Conservation (phyloP, 2,888 invertebrate species). For the Chrysolina haemoptera region DNA sequence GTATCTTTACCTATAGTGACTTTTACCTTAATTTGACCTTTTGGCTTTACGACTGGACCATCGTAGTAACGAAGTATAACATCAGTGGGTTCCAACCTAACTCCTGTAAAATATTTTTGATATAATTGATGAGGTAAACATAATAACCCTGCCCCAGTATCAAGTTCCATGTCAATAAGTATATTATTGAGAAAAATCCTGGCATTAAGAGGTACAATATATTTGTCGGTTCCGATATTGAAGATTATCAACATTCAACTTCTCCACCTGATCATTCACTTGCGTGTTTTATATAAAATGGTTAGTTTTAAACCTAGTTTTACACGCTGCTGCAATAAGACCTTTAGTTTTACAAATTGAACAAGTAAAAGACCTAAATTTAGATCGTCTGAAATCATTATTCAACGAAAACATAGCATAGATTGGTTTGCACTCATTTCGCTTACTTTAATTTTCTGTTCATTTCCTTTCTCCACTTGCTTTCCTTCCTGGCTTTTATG, state of each 20-base stretch:
- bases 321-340: conserved; percentile 13
- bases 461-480: neutral
- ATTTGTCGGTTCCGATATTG: neutral
- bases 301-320: conserved; percentile 13
- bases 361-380: conserved; percentile 25
- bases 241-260: conserved; percentile 22
- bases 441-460: neutral
- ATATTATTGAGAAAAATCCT: conserved; percentile 9
- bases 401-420: conserved; percentile 24
- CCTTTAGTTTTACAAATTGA: conserved; percentile 20
- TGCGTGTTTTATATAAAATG: neutral
- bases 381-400: conserved; percentile 25
- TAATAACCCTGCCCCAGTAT: conserved; percentile 35
- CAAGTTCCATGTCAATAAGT: conserved; percentile 22
- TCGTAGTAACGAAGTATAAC: conserved; percentile 15
- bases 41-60: conserved; percentile 18
- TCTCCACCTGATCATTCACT: neutral
- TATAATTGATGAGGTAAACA: conserved; percentile 29
- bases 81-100: neutral
- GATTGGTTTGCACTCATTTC: neutral
- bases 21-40: conserved; percentile 27
- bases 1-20: conserved; percentile 7
- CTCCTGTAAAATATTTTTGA: conserved; percentile 23
- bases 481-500: neutral
- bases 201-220: neutral